Evolutionary conservation across 2,797 vertebrate species (phyloP).

Genomic region (Cynopterus sphinx): DNA sequence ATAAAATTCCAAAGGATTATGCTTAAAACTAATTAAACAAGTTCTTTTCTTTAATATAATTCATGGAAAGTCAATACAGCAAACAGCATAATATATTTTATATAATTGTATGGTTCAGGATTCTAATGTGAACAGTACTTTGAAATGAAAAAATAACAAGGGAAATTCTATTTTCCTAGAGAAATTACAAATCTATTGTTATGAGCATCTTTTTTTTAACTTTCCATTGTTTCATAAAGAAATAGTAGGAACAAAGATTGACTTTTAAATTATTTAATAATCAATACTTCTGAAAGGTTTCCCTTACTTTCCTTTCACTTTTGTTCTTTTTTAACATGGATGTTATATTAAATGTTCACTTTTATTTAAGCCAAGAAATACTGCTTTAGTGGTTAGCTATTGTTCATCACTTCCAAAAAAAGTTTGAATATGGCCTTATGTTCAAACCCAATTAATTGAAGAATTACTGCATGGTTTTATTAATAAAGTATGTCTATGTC

Average conservation of each 20-base stretch:
- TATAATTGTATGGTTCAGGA: neutral
- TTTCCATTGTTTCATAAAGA: constrained; percentile 44
- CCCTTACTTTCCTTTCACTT: constrained; percentile 39
- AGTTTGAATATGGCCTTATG: neutral
- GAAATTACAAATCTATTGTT: constrained; percentile 39
- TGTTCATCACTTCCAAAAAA: neutral
- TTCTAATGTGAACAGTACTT: constrained; percentile 41
- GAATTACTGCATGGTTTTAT: neutral
- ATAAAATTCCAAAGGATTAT: constrained; percentile 49
- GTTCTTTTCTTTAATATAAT: constrained; percentile 62
- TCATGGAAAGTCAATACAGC: constrained; percentile 53
- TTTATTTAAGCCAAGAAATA: constrained; percentile 37
- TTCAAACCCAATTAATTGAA: neutral
- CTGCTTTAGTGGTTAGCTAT: neutral
- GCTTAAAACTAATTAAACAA: constrained; percentile 66
- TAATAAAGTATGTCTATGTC: neutral
- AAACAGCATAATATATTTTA: constrained; percentile 51
- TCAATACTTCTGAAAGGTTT: constrained; percentile 55
- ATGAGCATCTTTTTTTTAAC: neutral
- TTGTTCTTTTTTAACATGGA: constrained; percentile 19
- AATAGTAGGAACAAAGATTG: constrained; percentile 38
- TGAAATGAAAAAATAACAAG: constrained; percentile 6
- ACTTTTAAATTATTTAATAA: constrained; percentile 52
- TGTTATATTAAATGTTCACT: constrained; percentile 50
- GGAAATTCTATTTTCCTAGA: neutral